Base-by-base conservation (phyloP, 2,113 vertebrate species). In the Hydrolagus affinis region DNA sequence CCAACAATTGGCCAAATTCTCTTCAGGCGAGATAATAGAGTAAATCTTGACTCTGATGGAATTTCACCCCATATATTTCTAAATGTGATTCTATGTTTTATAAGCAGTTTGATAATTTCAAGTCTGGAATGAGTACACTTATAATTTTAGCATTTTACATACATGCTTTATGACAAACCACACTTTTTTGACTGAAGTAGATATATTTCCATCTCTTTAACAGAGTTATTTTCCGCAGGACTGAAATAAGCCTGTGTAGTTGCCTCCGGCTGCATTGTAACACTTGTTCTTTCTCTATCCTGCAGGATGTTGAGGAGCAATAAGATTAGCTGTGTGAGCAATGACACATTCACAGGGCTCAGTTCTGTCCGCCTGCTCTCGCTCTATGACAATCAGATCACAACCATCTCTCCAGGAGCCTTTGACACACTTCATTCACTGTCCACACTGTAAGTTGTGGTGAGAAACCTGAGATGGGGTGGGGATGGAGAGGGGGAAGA, bases 361-460 rank as follows among this genome's bases (percentile, higher is more conserved):
- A 97, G 97, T 87, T 99, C 97, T 0, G 97, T 99, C 14, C 96
- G 98, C 30, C 90, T 99, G 86, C 95, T 99, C 77, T 99, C 98
- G 0, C 93, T 99, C 44, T 99, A 99, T 8, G 98, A 99, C 91
- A 99, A 99, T 92, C 97, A 96, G 89, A 97, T 99, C 89, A 98
- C 96, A 86, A 98, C 97, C 0, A 93, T 99, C 89, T 94, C 94
- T 44, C 97, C 96, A 0, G 97, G 96, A 30, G 97, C 98, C 77
- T 99, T 99, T 0, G 96, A 98, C 88, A 97, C 97, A 0, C 94
- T 99, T 17, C 97, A 98, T 87, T 98, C 98, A 0, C 95, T 99
- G 86, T 99, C 98, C 23, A 99, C 98, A 0, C 91, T 99, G 98
- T 99, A 88, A 96, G 97, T 93, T 86, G 23, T 80, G 15, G 11